Conservation (phyloP, 1,140 invertebrate genomes). For the Scaptomyza montana region DNA sequence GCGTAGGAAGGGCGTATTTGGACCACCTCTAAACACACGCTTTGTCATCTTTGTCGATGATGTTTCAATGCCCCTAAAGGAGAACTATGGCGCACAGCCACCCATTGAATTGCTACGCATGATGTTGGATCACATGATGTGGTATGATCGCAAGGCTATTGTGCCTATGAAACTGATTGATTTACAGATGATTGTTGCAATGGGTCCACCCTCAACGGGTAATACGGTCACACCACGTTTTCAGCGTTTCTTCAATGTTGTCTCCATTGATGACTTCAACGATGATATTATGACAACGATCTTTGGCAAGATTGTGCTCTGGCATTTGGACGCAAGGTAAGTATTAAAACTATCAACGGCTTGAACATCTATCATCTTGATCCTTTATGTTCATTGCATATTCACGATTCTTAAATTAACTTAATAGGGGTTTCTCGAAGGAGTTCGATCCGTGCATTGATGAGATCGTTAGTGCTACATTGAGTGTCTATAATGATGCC, state of each 20-base stretch:
- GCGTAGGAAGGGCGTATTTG: slow-evolving; percentile 96
- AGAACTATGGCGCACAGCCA: slow-evolving; percentile 95
- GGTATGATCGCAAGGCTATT: slow-evolving; percentile 96
- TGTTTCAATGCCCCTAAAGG: slow-evolving; percentile 95
- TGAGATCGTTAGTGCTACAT: slow-evolving; percentile 93
- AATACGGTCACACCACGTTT: slow-evolving; percentile 94
- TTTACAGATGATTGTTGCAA: slow-evolving; percentile 94
- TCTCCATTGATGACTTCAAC: slow-evolving; percentile 95
- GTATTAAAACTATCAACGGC: background rate
- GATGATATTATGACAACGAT: slow-evolving; percentile 93
- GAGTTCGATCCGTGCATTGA: slow-evolving; percentile 97
- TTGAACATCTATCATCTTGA: too few species aligned
- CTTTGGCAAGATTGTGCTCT: slow-evolving; percentile 95
- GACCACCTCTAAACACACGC: slow-evolving; percentile 94
- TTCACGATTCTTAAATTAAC: slow-evolving; percentile 19
- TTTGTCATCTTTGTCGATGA: slow-evolving; percentile 97
- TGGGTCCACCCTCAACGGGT: slow-evolving; percentile 93
- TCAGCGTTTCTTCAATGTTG: slow-evolving; percentile 94
- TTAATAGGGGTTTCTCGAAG: slow-evolving; percentile 93
- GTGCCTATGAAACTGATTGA: slow-evolving; percentile 94
- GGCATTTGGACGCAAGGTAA: slow-evolving; percentile 95
- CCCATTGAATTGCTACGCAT: slow-evolving; percentile 96
- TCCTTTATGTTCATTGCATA: background rate
- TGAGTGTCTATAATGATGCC: slow-evolving; percentile 94
- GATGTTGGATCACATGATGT: slow-evolving; percentile 94